phyloP scores from a whole-genome alignment of 2,888 invertebrate genomes.

The Trichacis sp. region DNA sequence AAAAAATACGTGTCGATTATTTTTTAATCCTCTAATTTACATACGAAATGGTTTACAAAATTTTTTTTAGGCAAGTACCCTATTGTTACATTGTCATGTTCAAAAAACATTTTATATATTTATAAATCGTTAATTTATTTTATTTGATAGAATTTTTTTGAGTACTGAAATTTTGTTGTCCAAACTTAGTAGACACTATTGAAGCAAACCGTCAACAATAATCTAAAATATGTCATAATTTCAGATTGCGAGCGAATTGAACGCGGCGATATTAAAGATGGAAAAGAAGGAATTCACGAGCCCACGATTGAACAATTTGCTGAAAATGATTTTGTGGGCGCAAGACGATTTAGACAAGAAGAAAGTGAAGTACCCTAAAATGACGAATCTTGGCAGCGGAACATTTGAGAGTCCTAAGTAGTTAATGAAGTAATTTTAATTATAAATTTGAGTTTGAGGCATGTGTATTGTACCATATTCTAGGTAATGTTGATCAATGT shows the following conservation, averaged over 20 bases:
- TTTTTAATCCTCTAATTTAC: too few species aligned
- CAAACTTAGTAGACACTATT: too few species aligned
- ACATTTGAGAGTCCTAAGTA: constrained; percentile 82
- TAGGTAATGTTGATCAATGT: constrained; percentile 2
- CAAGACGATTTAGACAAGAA: constrained; percentile 95
- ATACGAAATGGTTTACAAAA: too few species aligned
- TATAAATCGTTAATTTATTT: background rate
- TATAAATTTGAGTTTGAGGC: constrained; percentile 1
- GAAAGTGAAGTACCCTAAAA: constrained; percentile 94
- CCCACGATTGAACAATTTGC: constrained; percentile 89
- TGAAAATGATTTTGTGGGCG: constrained; percentile 95
- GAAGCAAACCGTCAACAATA: too few species aligned
- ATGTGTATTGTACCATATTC: constrained; percentile 4
- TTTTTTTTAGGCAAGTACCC: too few species aligned
- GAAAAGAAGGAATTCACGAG: constrained; percentile 92
- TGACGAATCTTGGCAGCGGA: constrained; percentile 91
- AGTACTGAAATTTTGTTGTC: too few species aligned
- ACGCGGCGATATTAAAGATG: constrained; percentile 95
- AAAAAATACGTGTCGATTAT: too few species aligned
- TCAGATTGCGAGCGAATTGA: constrained; percentile 95
- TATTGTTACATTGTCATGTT: too few species aligned
- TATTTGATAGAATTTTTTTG: too few species aligned
- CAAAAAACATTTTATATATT: too few species aligned
- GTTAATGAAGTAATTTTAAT: constrained; percentile 22
- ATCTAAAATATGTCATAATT: constrained; percentile 18